Evolutionary conservation across 2,113 vertebrate species (phyloP).

Genomic region (Ascaphus truei): DNA sequence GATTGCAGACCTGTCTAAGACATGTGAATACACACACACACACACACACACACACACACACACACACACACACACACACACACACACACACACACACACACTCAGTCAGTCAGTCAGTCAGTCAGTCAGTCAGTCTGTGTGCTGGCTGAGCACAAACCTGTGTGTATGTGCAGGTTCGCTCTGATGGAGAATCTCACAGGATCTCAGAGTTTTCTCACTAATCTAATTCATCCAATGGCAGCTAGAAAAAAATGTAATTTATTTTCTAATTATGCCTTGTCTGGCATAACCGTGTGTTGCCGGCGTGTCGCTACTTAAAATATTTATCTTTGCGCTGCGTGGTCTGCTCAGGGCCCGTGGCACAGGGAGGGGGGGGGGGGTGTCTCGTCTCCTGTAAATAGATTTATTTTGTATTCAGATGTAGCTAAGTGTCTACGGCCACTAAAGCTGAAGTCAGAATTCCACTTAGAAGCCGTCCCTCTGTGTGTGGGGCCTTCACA

Average conservation of each 20-base stretch:
- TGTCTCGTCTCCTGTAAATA: constrained; percentile 63
- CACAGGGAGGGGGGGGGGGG: constrained; percentile 40
- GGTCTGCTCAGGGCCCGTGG: constrained; percentile 62
- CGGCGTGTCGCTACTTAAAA: constrained; percentile 68
- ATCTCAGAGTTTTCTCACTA: constrained; percentile 44
- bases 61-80: no score
- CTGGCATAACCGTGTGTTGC: constrained; percentile 62
- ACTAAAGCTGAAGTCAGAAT: no score
- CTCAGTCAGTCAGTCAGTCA: no score
- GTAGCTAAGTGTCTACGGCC: constrained; percentile 56
- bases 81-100: background rate
- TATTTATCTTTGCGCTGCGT: constrained; percentile 63
- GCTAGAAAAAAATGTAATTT: constrained; percentile 67
- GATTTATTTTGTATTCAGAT: constrained; percentile 70
- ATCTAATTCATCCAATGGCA: constrained; percentile 51
- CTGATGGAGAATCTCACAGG: constrained; percentile 17
- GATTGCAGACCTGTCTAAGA: no score
- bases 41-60: no score
- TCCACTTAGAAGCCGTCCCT: no score
- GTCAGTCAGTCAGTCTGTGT: no score
- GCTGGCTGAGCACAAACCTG: no score
- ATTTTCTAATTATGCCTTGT: constrained; percentile 80
- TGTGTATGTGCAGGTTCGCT: constrained; percentile 28
- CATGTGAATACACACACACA: no score
- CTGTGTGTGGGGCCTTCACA: no score